Evolutionary conservation across 2,113 vertebrate species (phyloP).

Genomic region (Trogon melanurus): DNA sequence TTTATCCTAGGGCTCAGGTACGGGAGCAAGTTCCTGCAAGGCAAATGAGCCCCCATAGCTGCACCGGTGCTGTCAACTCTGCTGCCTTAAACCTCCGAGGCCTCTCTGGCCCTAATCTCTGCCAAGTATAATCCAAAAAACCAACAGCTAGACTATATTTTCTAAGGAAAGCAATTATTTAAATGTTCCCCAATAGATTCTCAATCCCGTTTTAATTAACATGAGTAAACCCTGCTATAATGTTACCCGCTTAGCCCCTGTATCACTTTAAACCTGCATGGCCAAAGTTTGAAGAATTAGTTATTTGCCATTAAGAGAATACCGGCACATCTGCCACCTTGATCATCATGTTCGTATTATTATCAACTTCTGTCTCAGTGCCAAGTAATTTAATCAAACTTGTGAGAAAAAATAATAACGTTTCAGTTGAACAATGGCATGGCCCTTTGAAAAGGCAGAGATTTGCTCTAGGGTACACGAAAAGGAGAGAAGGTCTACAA

Average conservation of each 20-base stretch:
- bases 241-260: neutral
- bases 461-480: constrained; percentile 55
- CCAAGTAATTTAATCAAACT: constrained; percentile 61
- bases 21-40: constrained; percentile 1
- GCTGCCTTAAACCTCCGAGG: neutral
- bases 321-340: constrained; percentile 64
- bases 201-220: constrained; percentile 19
- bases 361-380: constrained; percentile 41
- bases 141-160: neutral
- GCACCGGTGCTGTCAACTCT: neutral
- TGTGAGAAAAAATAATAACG: constrained; percentile 57
- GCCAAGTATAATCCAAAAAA: neutral
- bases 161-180: neutral
- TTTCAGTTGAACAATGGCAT: constrained; percentile 48
- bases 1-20: constrained; percentile 32
- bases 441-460: constrained; percentile 56
- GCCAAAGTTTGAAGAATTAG: neutral
- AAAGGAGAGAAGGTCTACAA: constrained; percentile 50
- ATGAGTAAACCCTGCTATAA: neutral
- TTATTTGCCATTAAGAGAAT: constrained; percentile 23
- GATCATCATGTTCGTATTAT: constrained; percentile 35
- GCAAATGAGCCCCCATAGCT: neutral
- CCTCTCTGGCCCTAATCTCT: neutral
- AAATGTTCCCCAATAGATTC: neutral
- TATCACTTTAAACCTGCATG: neutral